phyloP scores from a whole-genome alignment of 2,797 vertebrate genomes.

The Caiman crocodilus region DNA sequence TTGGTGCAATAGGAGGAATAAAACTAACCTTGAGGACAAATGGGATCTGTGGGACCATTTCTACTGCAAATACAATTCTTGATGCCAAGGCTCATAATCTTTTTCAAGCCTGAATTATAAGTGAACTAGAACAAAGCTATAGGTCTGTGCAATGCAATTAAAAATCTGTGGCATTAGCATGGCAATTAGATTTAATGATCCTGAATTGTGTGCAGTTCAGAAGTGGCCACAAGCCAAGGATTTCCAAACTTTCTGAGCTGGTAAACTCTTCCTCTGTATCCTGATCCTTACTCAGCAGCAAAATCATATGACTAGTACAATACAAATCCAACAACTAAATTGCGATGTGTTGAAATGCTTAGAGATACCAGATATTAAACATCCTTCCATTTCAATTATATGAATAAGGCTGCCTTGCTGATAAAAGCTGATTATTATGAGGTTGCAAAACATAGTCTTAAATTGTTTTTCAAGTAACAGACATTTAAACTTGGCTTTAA shows the following conservation, averaged over 20 bases:
- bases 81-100: neutral
- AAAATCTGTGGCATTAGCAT: neutral
- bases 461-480: neutral
- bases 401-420: neutral
- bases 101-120: fast-evolving
- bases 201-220: neutral
- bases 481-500: neutral
- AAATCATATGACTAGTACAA: neutral
- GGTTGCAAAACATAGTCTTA: neutral
- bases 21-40: neutral
- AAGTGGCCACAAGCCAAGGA: neutral
- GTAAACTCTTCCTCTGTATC: neutral
- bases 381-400: neutral
- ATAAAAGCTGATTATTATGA: neutral
- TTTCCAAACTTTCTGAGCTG: neutral
- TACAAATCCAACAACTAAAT: neutral
- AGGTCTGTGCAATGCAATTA: neutral
- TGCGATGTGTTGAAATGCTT: neutral
- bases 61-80: neutral
- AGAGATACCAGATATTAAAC: neutral
- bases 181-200: neutral
- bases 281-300: neutral
- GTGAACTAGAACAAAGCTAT: neutral
- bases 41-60: neutral
- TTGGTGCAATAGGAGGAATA: neutral